A percentile compares a stretch with the other conserved stretches of the same genome.
phyloP scores from a whole-genome alignment of 1,140 invertebrate species.

The Rhyzopertha dominica region DNA sequence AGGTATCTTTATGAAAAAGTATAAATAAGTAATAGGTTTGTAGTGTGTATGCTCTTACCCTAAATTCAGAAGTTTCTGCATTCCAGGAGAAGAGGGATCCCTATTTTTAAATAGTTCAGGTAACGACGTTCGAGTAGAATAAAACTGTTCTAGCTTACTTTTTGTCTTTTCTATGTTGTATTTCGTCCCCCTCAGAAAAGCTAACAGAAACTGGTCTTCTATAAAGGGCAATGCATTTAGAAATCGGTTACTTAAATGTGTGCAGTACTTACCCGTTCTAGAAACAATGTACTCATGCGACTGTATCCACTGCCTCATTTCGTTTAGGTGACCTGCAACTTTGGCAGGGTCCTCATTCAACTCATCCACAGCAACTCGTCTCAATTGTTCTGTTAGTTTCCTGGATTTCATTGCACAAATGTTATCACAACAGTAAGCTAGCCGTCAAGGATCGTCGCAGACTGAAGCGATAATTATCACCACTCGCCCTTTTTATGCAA shows the following conservation, averaged over 20 bases:
- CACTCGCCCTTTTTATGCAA: too few species aligned
- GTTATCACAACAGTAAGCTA: too few species aligned
- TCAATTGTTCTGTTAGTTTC: conserved; percentile 21
- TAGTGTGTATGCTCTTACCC: too few species aligned
- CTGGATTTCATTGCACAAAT: too few species aligned
- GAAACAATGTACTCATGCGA: conserved; percentile 57
- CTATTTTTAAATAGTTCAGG: conserved; percentile 51
- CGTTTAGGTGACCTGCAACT: conserved; percentile 51
- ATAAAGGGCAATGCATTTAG: neutral
- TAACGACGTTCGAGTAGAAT: conserved; percentile 52
- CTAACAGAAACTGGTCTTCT: conserved; percentile 57
- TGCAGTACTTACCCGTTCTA: conserved; percentile 27
- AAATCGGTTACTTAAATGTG: too few species aligned
- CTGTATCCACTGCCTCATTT: conserved; percentile 57
- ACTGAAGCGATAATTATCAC: too few species aligned
- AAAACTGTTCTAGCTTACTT: conserved; percentile 58
- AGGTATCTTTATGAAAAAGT: too few species aligned
- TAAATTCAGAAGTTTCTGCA: conserved; percentile 36
- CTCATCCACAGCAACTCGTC: conserved; percentile 49
- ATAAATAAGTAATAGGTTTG: too few species aligned
- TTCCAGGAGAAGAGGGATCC: conserved; percentile 41
- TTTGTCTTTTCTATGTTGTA: conserved; percentile 62
- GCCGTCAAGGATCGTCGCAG: too few species aligned
- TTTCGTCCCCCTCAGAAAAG: conserved; percentile 61
- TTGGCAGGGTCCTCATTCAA: conserved; percentile 56